phyloP scores from a whole-genome alignment of 1,140 invertebrate species.

The Meloidogyne floridensis region DNA sequence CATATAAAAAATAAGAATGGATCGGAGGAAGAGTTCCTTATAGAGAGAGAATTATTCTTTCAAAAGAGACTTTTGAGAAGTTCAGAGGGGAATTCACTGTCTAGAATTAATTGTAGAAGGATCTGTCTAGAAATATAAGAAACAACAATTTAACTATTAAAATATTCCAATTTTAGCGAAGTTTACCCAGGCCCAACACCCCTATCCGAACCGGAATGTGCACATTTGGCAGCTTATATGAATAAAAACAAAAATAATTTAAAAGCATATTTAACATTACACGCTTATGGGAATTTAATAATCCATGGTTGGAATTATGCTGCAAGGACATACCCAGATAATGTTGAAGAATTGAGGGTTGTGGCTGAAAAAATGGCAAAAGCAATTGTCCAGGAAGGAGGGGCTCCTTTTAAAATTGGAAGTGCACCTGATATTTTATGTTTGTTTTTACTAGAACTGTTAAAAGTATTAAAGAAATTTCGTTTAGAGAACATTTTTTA shows the following conservation, averaged over 20 bases:
- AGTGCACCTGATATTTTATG: constrained; percentile 53
- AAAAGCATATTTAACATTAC: constrained; percentile 56
- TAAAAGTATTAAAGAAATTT: no score
- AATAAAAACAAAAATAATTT: constrained; percentile 37
- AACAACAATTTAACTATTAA: background rate
- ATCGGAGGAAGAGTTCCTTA: no score
- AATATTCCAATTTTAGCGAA: constrained; percentile 42
- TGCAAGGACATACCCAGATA: constrained; percentile 54
- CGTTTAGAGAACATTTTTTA: background rate
- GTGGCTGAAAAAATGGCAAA: constrained; percentile 44
- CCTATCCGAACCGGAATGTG: constrained; percentile 52
- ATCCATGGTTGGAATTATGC: constrained; percentile 68
- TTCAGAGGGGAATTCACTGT: no score
- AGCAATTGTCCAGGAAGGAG: constrained; percentile 42
- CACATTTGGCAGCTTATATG: constrained; percentile 42
- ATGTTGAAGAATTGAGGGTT: constrained; percentile 62
- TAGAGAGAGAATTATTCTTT: no score
- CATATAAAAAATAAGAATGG: no score
- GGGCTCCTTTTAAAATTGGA: constrained; percentile 46
- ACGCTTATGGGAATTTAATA: constrained; percentile 66
- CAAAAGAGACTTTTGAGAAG: no score
- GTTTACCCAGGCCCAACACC: constrained; percentile 48
- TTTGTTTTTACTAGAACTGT: constrained; percentile 30
- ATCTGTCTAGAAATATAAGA: no score
- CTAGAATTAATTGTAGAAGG: no score